These are phyloP conservation scores for Leucozona laternaria DNA, from an alignment of 2,888 invertebrate genomes.

Conservation along the genomic window DNA sequence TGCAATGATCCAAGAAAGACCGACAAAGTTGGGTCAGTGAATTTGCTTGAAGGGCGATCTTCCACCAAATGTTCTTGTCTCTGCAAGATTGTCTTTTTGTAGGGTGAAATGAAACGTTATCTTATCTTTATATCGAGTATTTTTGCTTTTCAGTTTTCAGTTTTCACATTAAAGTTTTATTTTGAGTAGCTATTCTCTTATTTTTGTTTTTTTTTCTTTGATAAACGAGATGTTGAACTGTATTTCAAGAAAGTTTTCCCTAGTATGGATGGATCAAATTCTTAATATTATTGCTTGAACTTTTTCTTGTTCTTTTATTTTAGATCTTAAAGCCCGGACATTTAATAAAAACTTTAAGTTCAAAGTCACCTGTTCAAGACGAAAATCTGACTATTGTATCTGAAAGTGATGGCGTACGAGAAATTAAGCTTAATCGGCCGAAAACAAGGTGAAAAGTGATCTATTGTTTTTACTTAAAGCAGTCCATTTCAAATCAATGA, in stretches of 20 bases:
- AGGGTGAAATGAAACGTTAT: too few relatives aligned
- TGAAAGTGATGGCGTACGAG: slow-evolving; percentile 85
- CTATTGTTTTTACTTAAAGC: slow-evolving; percentile 15
- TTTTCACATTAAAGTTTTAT: neutral
- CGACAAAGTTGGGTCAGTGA: too few relatives aligned
- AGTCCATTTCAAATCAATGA: neutral
- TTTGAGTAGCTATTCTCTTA: neutral
- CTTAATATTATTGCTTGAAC: neutral
- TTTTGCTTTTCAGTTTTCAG: neutral
- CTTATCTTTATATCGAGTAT: too few relatives aligned
- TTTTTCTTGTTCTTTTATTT: neutral
- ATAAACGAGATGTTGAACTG: neutral
- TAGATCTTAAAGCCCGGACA: slow-evolving; percentile 30
- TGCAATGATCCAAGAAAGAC: too few relatives aligned
- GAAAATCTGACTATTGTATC: slow-evolving; percentile 80
- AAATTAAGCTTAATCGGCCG: slow-evolving; percentile 86
- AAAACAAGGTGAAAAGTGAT: slow-evolving; percentile 85
- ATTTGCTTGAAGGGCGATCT: too few relatives aligned
- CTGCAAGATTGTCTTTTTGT: too few relatives aligned
- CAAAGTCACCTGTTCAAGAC: slow-evolving; percentile 43
- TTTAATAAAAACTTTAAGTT: slow-evolving; percentile 11
- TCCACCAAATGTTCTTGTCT: too few relatives aligned
- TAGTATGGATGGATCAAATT: neutral
- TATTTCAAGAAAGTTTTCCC: neutral
- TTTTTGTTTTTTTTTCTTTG: neutral